A percentile compares a stretch with the other conserved stretches of the same genome.
Conservation (phyloP, 2,797 vertebrate genomes). For the Channa striata region DNA sequence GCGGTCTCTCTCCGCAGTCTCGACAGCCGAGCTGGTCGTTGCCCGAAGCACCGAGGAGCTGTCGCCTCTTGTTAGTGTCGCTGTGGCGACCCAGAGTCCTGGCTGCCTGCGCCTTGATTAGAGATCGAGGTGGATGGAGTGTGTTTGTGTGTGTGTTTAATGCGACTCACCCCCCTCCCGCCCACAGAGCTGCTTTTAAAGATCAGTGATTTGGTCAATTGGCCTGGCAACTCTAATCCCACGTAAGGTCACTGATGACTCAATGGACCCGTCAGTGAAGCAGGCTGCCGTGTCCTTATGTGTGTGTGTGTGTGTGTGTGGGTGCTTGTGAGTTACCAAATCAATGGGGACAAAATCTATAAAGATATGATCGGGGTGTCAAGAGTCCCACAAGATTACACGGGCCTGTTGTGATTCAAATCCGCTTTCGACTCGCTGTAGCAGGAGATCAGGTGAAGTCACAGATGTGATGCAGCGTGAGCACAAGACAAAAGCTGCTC, state of each 20-base stretch:
- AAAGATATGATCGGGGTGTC: slow-evolving; percentile 33
- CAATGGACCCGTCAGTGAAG: slow-evolving; percentile 78
- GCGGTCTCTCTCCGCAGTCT: slow-evolving; percentile 85
- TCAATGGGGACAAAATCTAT: slow-evolving; percentile 61
- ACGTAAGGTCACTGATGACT: slow-evolving; percentile 83
- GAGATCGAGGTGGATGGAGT: slow-evolving; percentile 75
- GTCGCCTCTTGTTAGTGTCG: slow-evolving; percentile 87
- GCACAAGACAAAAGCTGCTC: no score
- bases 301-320: slow-evolving; percentile 23
- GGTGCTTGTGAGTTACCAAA: slow-evolving; percentile 32
- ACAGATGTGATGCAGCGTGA: no score
- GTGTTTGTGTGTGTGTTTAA: slow-evolving; percentile 48
- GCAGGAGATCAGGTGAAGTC: neutral
- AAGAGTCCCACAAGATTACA: slow-evolving; percentile 22
- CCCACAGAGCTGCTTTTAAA: slow-evolving; percentile 84
- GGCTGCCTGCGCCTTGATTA: slow-evolving; percentile 86
- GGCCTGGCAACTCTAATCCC: slow-evolving; percentile 83
- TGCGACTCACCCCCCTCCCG: slow-evolving; percentile 34
- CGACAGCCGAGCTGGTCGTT: slow-evolving; percentile 88
- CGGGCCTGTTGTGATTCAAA: slow-evolving; percentile 15
- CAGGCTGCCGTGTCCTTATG: slow-evolving; percentile 67
- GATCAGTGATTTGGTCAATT: slow-evolving; percentile 89
- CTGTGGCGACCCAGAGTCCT: slow-evolving; percentile 80
- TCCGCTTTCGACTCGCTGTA: neutral
- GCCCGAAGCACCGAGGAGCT: slow-evolving; percentile 86